Percentiles rank a stretch among this genome's conserved stretches.
These are phyloP conservation scores for Drosophila siamana DNA, from an alignment of 2,888 invertebrate genomes.

Conservation along the genomic window DNA sequence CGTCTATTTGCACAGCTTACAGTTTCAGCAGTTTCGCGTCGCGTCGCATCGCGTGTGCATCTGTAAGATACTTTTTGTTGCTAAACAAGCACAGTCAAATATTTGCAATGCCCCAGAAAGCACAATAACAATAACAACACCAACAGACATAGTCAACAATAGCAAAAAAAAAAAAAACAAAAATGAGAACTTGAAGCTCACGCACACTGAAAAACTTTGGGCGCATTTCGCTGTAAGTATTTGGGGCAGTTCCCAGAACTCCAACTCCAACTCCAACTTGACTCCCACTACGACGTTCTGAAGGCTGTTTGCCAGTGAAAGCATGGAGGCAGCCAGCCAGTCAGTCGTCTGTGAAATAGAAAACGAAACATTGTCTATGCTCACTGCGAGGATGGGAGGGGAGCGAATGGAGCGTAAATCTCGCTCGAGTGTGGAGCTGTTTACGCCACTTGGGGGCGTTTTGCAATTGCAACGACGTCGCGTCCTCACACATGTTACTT, in stretches of 20 bases:
- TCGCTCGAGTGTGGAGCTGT: not conserved
- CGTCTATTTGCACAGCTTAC: conserved; percentile 75
- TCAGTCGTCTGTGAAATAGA: conserved; percentile 78
- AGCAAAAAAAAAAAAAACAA: conserved; percentile 13
- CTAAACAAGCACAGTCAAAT: conserved; percentile 66
- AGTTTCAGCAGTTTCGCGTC: conserved; percentile 56
- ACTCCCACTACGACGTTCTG: too few relatives aligned
- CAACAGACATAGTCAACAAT: conserved; percentile 51
- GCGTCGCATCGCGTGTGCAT: conserved; percentile 55
- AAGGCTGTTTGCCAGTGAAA: conserved; percentile 75
- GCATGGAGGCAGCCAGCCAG: conserved; percentile 50
- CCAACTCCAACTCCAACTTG: conserved; percentile 16
- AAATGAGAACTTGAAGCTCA: conserved; percentile 46
- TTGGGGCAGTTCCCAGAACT: conserved; percentile 54
- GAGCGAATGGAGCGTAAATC: not conserved
- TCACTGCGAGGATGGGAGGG: not conserved
- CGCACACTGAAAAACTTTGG: conserved; percentile 53
- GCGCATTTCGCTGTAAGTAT: conserved; percentile 28
- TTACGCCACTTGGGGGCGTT: conserved; percentile 56
- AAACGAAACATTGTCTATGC: conserved; percentile 75
- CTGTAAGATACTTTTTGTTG: conserved; percentile 69
- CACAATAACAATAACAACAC: conserved; percentile 44
- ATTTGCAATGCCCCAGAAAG: conserved; percentile 67
- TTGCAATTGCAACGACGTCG: conserved; percentile 45
- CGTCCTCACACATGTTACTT: conserved; percentile 75